phyloP scores from a whole-genome alignment of 30 jellyfish, hydroid and myxozoan species.

The Hydra vulgaris region DNA sequence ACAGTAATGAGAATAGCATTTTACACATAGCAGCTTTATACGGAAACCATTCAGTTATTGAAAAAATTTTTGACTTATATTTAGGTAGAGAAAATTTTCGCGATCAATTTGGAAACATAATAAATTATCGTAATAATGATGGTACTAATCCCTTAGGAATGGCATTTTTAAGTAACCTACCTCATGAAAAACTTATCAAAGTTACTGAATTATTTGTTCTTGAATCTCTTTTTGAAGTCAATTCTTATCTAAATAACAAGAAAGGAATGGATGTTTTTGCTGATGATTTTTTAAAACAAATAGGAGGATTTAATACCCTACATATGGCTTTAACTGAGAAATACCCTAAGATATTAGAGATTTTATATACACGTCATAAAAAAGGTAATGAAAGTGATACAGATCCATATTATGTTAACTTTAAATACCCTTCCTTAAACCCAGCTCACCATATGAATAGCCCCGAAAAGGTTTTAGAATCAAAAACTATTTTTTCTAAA shows the following conservation, averaged over 20 bases:
- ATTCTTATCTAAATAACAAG: not conserved
- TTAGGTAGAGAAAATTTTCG: not conserved
- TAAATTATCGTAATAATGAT: conserved; percentile 4
- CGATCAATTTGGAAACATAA: not conserved
- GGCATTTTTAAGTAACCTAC: not conserved
- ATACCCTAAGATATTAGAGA: not conserved
- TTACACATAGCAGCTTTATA: not conserved
- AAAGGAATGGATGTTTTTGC: not conserved
- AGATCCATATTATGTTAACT: not conserved
- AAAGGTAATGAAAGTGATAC: not conserved
- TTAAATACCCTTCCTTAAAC: not conserved
- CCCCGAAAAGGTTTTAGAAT: not conserved
- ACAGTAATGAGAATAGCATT: not conserved
- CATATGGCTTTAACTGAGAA: not conserved
- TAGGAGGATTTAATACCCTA: not conserved
- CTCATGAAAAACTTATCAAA: not conserved
- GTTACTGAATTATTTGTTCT: not conserved
- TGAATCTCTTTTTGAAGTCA: not conserved
- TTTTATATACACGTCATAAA: no score
- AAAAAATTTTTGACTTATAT: not conserved
- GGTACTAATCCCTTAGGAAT: conserved; percentile 15
- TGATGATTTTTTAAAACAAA: not conserved
- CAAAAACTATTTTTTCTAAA: no score
- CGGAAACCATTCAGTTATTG: not conserved
- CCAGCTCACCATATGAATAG: not conserved